Evolutionary conservation across 2,797 vertebrate species (phyloP), one percentile per base, ranked within the genome.

Genomic region (Sternarchorhynchus goeldii): DNA sequence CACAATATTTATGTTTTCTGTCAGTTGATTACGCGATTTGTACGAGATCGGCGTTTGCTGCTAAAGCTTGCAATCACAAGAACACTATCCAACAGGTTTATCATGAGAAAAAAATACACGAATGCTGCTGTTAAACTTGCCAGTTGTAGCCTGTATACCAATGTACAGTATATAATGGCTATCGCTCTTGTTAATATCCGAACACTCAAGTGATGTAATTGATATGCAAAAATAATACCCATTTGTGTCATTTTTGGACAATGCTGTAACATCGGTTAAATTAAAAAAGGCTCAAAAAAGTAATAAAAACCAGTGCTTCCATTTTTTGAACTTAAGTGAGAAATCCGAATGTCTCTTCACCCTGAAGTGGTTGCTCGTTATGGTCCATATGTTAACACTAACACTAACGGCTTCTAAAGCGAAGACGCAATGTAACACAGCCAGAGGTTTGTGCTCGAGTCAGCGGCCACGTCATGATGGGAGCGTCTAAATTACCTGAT

Each of bases 401-500:
- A 18, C 58, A 12, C 21, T 39, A 76, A 66, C 32, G 67, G 25
- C 20, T 20, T 68, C 2, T n/a, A 21, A 34, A 58, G 50, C 25
- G 31, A 25, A 64, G 45, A 36, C 14, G n/a, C 31, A 69, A 76
- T 32, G 53, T 25, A 56, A 57, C 68, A 60, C 25, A 60, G 55
- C 66, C 67, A 29, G 62, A 77, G 25, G 16, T 0, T 17, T 4
- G 39, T 55, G 12, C 29, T 41, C 60, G 21, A 71, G 56, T 57
- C 39, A 21, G 45, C 21, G 31, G 20, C 25, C 32, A 76, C 34
- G 39, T 41, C 69, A 3, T 65, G 25, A 70, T 20, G 41, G 20
- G n/a, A 20, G 60, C 32, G 20, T 31, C 6, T 58, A 25, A 36
- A 69, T 82, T 93, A 95, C 95, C 95, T 95, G 95, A 86, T 95